A percentile compares a stretch with the other conserved stretches of the same genome.
Conservation (phyloP, 2,113 vertebrate genomes). For the Pogonocichla stellata region DNA sequence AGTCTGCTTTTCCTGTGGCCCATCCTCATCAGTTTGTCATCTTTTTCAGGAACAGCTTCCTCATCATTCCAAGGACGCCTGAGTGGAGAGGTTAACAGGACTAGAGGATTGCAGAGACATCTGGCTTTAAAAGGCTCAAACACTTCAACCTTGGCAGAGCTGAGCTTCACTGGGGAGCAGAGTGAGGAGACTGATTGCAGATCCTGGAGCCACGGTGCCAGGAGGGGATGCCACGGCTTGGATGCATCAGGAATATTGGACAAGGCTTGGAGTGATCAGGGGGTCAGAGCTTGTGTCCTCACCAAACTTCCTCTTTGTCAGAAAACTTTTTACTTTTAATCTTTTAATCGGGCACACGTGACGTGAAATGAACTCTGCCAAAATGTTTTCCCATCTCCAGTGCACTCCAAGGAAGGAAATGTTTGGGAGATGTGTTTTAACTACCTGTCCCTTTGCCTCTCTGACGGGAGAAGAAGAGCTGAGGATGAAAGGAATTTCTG, state of each 20-base stretch:
- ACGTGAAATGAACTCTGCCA: not conserved
- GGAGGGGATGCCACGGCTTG: not conserved
- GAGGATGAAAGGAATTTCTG: not conserved
- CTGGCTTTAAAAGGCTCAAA: not conserved
- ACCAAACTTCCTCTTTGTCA: not conserved
- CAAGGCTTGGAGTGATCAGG: not conserved
- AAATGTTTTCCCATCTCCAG: not conserved
- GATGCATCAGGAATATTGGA: not conserved
- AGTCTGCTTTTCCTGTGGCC: not conserved
- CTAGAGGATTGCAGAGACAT: not conserved
- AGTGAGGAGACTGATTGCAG: not conserved
- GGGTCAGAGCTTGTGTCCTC: rapidly evolving
- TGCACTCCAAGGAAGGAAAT: not conserved
- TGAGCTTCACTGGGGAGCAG: not conserved
- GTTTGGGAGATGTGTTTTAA: not conserved
- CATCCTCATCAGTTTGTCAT: not conserved
- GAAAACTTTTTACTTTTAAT: not conserved
- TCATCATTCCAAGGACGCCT: not conserved
- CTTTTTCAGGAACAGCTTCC: not conserved
- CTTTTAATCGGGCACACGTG: not conserved
- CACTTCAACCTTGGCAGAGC: not conserved
- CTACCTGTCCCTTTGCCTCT: not conserved
- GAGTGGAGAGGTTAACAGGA: not conserved
- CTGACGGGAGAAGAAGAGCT: not conserved
- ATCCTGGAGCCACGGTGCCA: not conserved